Evolutionary conservation across 2,888 invertebrate species (phyloP), one percentile per base, ranked within the genome.

Genomic region (Drosophila flavopinicola): DNA sequence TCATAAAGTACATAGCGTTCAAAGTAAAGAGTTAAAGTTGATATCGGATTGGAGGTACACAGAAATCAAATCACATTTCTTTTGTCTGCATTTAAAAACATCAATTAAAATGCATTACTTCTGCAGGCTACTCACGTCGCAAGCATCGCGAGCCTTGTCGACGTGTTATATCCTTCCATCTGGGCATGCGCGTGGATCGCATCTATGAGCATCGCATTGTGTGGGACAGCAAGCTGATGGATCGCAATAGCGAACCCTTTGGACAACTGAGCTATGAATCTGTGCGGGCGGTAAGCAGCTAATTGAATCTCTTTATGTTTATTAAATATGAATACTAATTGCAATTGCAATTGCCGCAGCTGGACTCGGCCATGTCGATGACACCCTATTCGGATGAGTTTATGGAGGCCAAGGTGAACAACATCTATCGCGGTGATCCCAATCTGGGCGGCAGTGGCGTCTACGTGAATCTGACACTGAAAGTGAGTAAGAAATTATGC

Each of bases 311-410:
- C n/a, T n/a, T n/a, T n/a, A n/a, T 20, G 20, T 20, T 20, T 25
- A 5, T 17, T 24, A 3, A 27, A 3, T 20, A 10, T 7, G 1
- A 1, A 4, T 3, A 11, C 3, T 6, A 0, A 11, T 20, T 20
- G 20, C 11, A 20, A 13, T 20, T 11, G 3, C 9, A 3, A 0
- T 13, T 1, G 0, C 3, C n/a, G 0, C 89, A 97, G 97, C 93
- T 98, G 88, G 96, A 97, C 90, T 97, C 97, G 0, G 96, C 97
- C 0, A 96, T 98, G 94, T 96, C 96, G 0, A 96, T 97, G 95
- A 97, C 97, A 0, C 96, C 96, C 0, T 96, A 97, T 88, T 96
- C 96, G 0, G 95, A 96, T 82, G 95, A 96, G 80, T 97, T 96
- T 89, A 94, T 97, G 89, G 95, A 95, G 35, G 94, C 96, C 0